Evolutionary conservation across 1,140 invertebrate species (phyloP), one percentile per base, ranked within the genome.

Genomic region (Rhizoglyphus robini): DNA sequence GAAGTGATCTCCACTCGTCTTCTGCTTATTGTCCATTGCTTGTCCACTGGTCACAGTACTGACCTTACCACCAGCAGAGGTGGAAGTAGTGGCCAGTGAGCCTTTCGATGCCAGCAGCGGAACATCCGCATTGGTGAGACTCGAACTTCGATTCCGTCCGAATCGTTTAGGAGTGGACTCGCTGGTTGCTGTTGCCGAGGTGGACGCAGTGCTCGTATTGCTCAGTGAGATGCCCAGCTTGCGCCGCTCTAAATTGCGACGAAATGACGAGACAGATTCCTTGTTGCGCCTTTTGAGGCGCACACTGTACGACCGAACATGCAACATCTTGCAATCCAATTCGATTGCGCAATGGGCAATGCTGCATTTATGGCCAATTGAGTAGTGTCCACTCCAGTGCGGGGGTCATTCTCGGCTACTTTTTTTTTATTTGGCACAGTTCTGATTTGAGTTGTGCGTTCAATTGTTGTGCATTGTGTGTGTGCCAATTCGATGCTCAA

Each of bases 261-360:
- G 70, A 41, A 71, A 70, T 18, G 69, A 69, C 15, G 70, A 68
- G 18, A 69, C 69, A 1, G 68, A 47, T 30, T 71, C 70, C 65
- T 61, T 49, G 30, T 71, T 71, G 1, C 69, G 63, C 0, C 66
- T 51, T 23, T 68, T 70, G 20, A 69, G 47, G 5, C 70, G 70
- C 4, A 71, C 70, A 34, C 69, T 70, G 63, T 71, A 71, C 0
- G 70, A 70, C 3, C 70, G 63, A 3, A 71, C 69, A 0, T 70
- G 69, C 3, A 71, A 49, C 70, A 71, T 71, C 27, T 38, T 65
- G 63, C 5, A 13, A 11, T 51, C n/a, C n/a, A n/a, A n/a, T n/a
- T n/a, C n/a, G n/a, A n/a, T n/a, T n/a, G n/a, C n/a, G n/a, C n/a
- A n/a, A n/a, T n/a, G n/a, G n/a, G n/a, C n/a, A n/a, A n/a, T n/a